Evolutionary conservation across 2,888 invertebrate species (phyloP).

Genomic region (Hyppa rectilinea): DNA sequence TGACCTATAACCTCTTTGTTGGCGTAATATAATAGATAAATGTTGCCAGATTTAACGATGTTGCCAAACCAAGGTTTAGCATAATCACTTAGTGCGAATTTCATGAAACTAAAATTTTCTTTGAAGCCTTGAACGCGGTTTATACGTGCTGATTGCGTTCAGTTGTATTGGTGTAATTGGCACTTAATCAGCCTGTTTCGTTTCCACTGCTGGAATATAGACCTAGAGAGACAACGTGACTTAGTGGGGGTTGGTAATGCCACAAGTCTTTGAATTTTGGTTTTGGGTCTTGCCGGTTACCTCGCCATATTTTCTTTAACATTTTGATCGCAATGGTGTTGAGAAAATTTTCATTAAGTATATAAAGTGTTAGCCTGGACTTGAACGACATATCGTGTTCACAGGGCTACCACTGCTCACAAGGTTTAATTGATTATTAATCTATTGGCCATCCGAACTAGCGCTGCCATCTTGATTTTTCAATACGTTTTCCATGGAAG

Average conservation of each 20-base stretch:
- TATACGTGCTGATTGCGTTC: too few species aligned
- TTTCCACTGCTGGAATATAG: too few species aligned
- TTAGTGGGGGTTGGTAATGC: not conserved
- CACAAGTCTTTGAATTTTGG: not conserved
- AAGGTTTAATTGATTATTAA: not conserved
- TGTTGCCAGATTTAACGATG: constrained; percentile 28
- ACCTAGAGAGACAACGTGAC: too few species aligned
- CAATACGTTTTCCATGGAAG: not conserved
- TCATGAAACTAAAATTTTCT: too few species aligned
- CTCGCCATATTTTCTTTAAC: not conserved
- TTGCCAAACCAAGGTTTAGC: not conserved
- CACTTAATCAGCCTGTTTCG: too few species aligned
- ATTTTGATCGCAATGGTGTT: too few species aligned
- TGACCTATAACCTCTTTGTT: constrained; percentile 30
- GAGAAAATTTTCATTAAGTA: too few species aligned
- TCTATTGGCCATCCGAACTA: not conserved
- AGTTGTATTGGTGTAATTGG: too few species aligned
- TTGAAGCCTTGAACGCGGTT: too few species aligned
- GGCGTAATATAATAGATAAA: not conserved
- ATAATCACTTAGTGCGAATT: too few species aligned
- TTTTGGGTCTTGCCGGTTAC: not conserved
- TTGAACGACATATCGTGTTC: too few species aligned
- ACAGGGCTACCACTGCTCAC: not conserved
- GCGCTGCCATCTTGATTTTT: not conserved
- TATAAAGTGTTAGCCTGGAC: too few species aligned